Percentiles rank a stretch among this genome's conserved stretches.
These are phyloP conservation scores for Galleria mellonella DNA, from an alignment of 1,140 invertebrate genomes.

Conservation along the genomic window DNA sequence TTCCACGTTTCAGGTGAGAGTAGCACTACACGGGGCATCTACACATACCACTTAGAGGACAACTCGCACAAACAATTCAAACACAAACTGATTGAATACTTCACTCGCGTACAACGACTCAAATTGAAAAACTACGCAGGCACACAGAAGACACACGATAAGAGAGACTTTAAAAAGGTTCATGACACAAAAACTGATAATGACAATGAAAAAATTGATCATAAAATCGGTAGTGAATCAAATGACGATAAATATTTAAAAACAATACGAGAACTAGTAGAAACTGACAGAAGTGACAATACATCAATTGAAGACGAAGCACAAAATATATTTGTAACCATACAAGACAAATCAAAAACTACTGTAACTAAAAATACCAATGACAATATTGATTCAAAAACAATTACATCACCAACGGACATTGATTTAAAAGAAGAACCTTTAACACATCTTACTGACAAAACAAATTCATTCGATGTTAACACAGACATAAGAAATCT, in stretches of 20 bases:
- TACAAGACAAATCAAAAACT: background rate
- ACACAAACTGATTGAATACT: conserved; percentile 2
- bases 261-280: background rate
- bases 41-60: conserved; percentile 20
- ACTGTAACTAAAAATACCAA: no score
- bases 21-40: conserved; percentile 10
- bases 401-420: no score
- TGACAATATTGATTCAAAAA: no score
- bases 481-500: no score
- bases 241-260: background rate
- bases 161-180: background rate
- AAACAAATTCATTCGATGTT: no score
- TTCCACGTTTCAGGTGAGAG: conserved; percentile 15
- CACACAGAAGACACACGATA: background rate
- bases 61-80: conserved; percentile 6
- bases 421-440: no score
- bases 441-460: no score
- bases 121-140: background rate
- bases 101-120: background rate
- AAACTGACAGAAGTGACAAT: background rate
- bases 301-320: background rate
- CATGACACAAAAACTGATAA: background rate
- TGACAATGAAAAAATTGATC: no score
- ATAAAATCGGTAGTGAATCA: background rate
- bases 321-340: background rate